phyloP scores from a whole-genome alignment of 2,888 invertebrate genomes.

The Cosmia pyralina region DNA sequence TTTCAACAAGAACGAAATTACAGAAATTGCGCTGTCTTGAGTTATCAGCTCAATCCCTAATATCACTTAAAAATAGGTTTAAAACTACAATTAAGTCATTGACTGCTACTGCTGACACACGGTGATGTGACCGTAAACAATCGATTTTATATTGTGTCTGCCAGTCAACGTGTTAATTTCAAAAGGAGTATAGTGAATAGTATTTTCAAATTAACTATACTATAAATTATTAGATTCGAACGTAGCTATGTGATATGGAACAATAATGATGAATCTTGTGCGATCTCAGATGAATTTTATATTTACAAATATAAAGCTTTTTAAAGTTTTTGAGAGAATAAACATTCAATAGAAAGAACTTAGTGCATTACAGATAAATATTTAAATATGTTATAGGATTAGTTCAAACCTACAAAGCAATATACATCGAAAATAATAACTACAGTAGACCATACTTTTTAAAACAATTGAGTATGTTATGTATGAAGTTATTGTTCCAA shows the following conservation, averaged over 20 bases:
- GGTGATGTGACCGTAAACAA: too few species aligned
- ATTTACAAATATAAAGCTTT: conserved; percentile 27
- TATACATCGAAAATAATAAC: conserved; percentile 7
- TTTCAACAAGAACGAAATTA: neutral
- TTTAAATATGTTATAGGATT: neutral
- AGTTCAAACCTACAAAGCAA: conserved; percentile 6
- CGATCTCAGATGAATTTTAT: conserved; percentile 43
- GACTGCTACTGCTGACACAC: too few species aligned
- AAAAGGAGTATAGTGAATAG: too few species aligned
- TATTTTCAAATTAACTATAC: neutral
- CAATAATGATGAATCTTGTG: conserved; percentile 29
- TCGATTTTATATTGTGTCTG: too few species aligned
- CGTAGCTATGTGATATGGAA: conserved; percentile 38
- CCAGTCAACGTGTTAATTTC: too few species aligned
- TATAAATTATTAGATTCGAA: neutral
- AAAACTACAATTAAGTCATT: neutral
- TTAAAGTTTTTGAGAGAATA: conserved; percentile 12
- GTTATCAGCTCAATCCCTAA: neutral
- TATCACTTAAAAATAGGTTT: neutral
- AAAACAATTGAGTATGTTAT: conserved; percentile 5
- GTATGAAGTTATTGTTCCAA: conserved; percentile 8
- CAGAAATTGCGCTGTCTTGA: neutral
- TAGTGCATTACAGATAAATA: conserved; percentile 1
- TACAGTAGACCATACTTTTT: neutral
- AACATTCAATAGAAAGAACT: neutral